These are phyloP conservation scores for Tursiops truncatus DNA, from an alignment of 2,113 vertebrate species.

Conservation along the genomic window DNA sequence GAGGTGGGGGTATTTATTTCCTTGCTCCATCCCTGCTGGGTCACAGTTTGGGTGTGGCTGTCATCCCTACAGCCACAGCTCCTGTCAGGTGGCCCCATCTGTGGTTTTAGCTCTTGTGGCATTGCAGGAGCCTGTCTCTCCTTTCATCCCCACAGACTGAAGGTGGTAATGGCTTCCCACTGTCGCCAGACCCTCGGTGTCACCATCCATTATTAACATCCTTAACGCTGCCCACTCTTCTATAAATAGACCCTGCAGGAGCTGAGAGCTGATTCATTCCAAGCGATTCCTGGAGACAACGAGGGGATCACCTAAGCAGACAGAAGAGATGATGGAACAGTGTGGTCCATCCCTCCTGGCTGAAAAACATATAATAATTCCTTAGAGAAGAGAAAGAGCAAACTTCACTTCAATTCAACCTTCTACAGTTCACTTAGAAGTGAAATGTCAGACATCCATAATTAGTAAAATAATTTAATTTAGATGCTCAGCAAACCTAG, in stretches of 20 bases:
- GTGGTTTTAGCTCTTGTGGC: background rate
- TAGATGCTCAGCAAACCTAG: constrained; percentile 58
- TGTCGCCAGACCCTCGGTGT: background rate
- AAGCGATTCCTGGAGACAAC: background rate
- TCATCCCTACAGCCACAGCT: background rate
- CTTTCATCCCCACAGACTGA: too few species aligned
- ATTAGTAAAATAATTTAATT: constrained; percentile 62
- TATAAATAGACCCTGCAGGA: background rate
- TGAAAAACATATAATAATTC: background rate
- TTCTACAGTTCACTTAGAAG: constrained; percentile 41
- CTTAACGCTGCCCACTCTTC: background rate
- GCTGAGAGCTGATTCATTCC: background rate
- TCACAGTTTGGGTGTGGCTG: background rate
- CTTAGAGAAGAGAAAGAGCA: background rate
- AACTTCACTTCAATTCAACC: constrained; percentile 11
- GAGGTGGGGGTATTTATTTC: background rate
- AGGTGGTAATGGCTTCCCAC: background rate
- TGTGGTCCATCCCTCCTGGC: background rate
- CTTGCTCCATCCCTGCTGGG: too few species aligned
- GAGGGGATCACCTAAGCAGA: background rate
- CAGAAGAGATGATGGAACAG: background rate
- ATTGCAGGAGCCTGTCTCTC: too few species aligned
- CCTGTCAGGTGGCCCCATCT: background rate
- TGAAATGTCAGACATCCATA: constrained; percentile 59
- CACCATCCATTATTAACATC: background rate